A percentile compares a stretch with the other conserved stretches of the same genome.
Evolutionary conservation across 2,888 invertebrate species (phyloP).

Genomic region (Aproaerema taeniolella): DNA sequence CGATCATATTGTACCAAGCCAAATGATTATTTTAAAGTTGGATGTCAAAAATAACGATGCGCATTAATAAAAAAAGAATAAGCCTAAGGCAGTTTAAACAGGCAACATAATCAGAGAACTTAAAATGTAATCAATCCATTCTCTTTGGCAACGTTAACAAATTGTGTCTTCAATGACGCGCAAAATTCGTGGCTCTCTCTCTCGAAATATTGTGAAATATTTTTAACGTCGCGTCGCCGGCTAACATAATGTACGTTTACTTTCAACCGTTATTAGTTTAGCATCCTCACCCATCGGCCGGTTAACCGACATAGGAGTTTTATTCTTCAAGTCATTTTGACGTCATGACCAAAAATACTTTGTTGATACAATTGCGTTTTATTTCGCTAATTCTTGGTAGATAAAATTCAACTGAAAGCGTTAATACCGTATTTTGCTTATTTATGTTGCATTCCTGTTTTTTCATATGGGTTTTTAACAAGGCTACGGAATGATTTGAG

Average conservation of each 20-base stretch:
- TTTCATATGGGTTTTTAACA: too few relatives aligned
- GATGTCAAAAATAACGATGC: slow-evolving; percentile 51
- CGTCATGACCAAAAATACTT: too few relatives aligned
- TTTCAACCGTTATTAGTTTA: slow-evolving; percentile 35
- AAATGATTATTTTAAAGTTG: slow-evolving; percentile 31
- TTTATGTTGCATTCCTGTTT: too few relatives aligned
- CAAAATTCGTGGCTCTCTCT: slow-evolving; percentile 61
- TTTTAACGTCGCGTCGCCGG: slow-evolving; percentile 30
- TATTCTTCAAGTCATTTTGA: too few relatives aligned
- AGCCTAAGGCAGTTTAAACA: slow-evolving; percentile 54
- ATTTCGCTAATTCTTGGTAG: too few relatives aligned
- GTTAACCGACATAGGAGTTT: too few relatives aligned
- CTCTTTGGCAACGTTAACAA: slow-evolving; percentile 67
- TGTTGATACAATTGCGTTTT: too few relatives aligned
- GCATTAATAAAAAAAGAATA: slow-evolving; percentile 51
- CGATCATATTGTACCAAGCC: slow-evolving; percentile 15
- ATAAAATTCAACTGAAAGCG: too few relatives aligned
- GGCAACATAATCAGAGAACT: slow-evolving; percentile 64
- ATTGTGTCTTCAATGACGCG: slow-evolving; percentile 68
- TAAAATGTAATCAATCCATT: slow-evolving; percentile 75
- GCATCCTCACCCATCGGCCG: slow-evolving; percentile 18
- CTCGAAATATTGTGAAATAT: slow-evolving; percentile 56
- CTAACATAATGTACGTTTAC: slow-evolving; percentile 35
- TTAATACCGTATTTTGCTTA: too few relatives aligned
- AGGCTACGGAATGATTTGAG: too few relatives aligned